Evolutionary conservation across 2,113 vertebrate genomes (phyloP).

Genomic region (Paralichthys olivaceus): DNA sequence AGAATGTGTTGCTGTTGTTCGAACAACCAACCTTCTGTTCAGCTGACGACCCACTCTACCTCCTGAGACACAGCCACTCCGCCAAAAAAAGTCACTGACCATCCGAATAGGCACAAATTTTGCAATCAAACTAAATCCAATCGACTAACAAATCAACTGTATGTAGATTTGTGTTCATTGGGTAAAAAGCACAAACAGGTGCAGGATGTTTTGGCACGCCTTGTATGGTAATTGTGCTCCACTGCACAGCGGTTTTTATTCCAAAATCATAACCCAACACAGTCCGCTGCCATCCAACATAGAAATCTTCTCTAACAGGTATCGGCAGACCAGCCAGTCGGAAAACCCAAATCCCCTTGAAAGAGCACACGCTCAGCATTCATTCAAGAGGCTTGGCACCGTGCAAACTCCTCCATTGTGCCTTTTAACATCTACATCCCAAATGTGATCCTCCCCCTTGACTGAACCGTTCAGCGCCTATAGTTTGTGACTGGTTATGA

Average conservation of each 20-base stretch:
- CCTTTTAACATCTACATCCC: slow-evolving; percentile 3
- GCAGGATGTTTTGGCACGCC: neutral
- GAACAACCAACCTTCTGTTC: no score
- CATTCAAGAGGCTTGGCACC: neutral
- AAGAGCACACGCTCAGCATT: neutral
- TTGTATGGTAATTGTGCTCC: neutral
- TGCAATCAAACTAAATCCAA: neutral
- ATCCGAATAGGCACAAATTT: neutral
- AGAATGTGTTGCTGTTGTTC: no score
- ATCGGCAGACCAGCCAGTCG: neutral
- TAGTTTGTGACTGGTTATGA: slow-evolving; percentile 1
- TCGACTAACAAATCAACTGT: neutral
- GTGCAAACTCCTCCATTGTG: neutral
- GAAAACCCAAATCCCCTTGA: slow-evolving; percentile 11
- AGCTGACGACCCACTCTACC: no score
- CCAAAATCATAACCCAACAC: slow-evolving; percentile 1
- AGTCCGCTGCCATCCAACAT: neutral
- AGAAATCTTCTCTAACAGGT: neutral
- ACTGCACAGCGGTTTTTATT: neutral
- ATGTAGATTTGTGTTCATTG: neutral
- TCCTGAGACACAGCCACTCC: neutral
- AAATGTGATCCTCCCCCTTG: slow-evolving; percentile 3
- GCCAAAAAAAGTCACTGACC: neutral
- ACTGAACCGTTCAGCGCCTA: neutral
- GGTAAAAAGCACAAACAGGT: neutral